phyloP scores from a whole-genome alignment of 2,797 vertebrate genomes.

The Nyctibius grandis region DNA sequence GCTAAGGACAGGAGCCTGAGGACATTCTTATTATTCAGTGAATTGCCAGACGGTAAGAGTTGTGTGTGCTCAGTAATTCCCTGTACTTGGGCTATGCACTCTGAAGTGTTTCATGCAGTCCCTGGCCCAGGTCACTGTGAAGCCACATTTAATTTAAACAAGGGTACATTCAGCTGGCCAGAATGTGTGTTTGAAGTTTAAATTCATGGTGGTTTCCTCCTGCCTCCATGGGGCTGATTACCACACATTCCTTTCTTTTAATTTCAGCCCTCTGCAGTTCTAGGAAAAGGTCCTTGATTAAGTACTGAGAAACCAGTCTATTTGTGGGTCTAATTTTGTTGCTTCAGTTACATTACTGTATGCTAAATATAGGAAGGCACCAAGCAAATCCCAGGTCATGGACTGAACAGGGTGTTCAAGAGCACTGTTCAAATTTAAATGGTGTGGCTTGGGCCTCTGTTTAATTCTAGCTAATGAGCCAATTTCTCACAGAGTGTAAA shows the following conservation, averaged over 20 bases:
- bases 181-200: not conserved
- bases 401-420: constrained; percentile 46
- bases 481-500: not conserved
- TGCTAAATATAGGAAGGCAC: constrained; percentile 61
- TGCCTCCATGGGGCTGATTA: constrained; percentile 38
- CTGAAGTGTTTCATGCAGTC: not conserved
- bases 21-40: not conserved
- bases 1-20: not conserved
- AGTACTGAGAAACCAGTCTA: constrained; percentile 54
- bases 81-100: not conserved
- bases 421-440: constrained; percentile 21
- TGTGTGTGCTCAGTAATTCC: not conserved
- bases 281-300: constrained; percentile 62
- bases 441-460: not conserved
- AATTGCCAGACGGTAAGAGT: not conserved
- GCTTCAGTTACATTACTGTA: constrained; percentile 60
- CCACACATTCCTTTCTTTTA: constrained; percentile 63
- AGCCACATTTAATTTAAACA: constrained; percentile 9
- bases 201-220: constrained; percentile 38
- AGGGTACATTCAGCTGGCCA: not conserved
- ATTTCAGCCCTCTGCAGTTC: constrained; percentile 59
- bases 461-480: constrained; percentile 43
- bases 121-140: not conserved
- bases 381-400: constrained; percentile 27
- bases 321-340: constrained; percentile 55